These are phyloP conservation scores for Zosterops hypoxanthus DNA, from an alignment of 2,113 vertebrate species.

Conservation along the genomic window DNA sequence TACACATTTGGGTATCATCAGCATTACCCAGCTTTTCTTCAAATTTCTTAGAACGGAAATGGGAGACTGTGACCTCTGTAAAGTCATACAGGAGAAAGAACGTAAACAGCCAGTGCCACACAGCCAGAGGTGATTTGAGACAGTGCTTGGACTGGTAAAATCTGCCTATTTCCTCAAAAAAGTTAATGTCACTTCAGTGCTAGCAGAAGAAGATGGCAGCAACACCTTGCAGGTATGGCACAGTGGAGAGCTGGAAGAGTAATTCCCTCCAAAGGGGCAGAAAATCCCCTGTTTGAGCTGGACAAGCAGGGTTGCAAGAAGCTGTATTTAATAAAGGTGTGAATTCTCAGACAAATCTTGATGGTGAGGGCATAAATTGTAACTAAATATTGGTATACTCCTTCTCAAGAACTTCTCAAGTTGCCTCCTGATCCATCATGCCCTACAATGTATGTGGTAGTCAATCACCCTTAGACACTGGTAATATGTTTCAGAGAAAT, in stretches of 20 bases:
- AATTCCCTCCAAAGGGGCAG: neutral
- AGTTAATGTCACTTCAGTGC: neutral
- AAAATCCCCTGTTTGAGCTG: neutral
- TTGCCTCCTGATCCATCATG: neutral
- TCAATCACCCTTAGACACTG: neutral
- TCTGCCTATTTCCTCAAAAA: neutral
- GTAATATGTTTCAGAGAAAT: neutral
- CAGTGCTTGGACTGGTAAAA: accelerated
- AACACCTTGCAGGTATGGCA: neutral
- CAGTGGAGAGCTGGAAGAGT: neutral
- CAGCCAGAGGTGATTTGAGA: neutral
- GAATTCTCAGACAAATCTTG: neutral
- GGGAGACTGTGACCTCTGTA: neutral
- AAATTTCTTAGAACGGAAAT: neutral
- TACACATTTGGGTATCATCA: neutral
- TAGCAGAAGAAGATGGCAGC: neutral
- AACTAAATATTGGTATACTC: neutral
- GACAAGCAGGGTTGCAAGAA: neutral
- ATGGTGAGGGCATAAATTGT: neutral
- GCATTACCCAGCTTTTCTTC: neutral
- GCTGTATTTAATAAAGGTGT: neutral
- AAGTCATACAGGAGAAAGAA: neutral
- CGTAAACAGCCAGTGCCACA: neutral
- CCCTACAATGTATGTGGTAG: neutral
- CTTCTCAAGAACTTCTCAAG: neutral